Conservation (phyloP, 2,797 vertebrate species). For the Pangasius krempfi region DNA sequence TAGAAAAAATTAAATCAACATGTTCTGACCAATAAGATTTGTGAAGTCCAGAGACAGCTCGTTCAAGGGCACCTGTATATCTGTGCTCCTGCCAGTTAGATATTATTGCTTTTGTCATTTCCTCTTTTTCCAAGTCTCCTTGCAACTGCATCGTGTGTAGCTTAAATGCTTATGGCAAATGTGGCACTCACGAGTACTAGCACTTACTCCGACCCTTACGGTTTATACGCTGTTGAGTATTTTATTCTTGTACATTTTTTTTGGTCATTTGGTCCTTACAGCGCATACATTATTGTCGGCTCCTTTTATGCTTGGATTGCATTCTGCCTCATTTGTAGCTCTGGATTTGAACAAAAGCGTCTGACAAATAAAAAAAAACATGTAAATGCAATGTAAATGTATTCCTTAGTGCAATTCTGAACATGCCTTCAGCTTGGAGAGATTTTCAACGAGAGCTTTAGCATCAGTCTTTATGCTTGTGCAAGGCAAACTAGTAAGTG, state of each 20-base stretch:
- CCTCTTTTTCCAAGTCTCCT: background rate
- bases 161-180: background rate
- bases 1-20: background rate
- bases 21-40: background rate
- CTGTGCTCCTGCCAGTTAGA: background rate
- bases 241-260: background rate
- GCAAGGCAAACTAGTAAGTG: background rate
- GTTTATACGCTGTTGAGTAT: background rate
- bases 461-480: background rate
- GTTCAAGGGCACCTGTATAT: too few species aligned
- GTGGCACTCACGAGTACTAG: background rate
- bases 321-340: background rate
- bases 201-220: background rate
- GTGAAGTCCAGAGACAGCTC: background rate
- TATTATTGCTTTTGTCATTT: background rate
- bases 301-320: background rate
- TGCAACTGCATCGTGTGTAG: background rate
- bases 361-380: conserved; percentile 5
- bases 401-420: background rate
- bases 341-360: conserved; percentile 17
- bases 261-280: background rate
- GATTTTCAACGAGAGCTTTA: background rate
- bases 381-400: conserved; percentile 15
- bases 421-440: conserved; percentile 1
- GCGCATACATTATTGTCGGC: background rate